A percentile compares a stretch with the other conserved stretches of the same genome.
phyloP scores from a whole-genome alignment of 2,888 invertebrate genomes.

The Plagodis dolabraria region DNA sequence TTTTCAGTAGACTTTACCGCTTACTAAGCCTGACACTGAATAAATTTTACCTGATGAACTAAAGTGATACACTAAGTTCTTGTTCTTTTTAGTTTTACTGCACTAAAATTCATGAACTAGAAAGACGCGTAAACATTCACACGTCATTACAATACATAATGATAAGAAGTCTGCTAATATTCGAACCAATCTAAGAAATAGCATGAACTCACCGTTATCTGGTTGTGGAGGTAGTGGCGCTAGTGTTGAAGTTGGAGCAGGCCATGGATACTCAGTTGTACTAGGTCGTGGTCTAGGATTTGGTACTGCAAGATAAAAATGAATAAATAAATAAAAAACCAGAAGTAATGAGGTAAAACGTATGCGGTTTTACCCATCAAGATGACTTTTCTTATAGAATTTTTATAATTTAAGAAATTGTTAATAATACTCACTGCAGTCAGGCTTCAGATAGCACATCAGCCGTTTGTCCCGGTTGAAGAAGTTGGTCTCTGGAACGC shows the following conservation, averaged over 20 bases:
- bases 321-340: background rate
- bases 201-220: conserved; percentile 1
- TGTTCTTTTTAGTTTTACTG: too few species aligned
- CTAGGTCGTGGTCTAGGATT: background rate
- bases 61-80: too few species aligned
- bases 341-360: too few species aligned
- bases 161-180: too few species aligned
- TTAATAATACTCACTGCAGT: conserved; percentile 12
- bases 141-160: too few species aligned
- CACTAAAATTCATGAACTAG: too few species aligned
- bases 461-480: conserved; percentile 1
- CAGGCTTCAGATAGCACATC: conserved; percentile 8
- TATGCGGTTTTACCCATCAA: too few species aligned
- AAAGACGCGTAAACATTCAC: too few species aligned
- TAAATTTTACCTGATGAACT: too few species aligned
- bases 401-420: too few species aligned
- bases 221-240: conserved; percentile 3
- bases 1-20: too few species aligned
- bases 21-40: too few species aligned
- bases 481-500: conserved; percentile 7
- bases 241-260: background rate
- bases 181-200: background rate
- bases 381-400: background rate
- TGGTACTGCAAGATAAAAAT: background rate
- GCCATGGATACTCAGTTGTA: background rate